Conservation (phyloP, 2,797 vertebrate species). For the Leontopithecus rosalia region DNA sequence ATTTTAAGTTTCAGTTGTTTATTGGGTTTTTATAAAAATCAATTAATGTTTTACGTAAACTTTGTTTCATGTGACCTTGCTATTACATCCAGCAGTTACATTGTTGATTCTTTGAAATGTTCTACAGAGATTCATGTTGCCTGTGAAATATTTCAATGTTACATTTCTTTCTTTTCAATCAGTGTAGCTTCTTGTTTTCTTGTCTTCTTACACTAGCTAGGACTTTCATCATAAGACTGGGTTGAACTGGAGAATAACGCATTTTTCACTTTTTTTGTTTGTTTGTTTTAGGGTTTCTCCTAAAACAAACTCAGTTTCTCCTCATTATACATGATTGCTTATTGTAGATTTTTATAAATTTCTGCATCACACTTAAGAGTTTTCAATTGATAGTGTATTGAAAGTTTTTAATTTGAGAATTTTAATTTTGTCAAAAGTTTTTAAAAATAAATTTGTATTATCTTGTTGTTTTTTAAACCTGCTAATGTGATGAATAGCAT, state of each 20-base stretch:
- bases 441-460: too few species aligned
- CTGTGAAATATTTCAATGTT: not conserved
- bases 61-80: not conserved
- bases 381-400: not conserved
- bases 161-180: not conserved
- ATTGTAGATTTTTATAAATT: not conserved
- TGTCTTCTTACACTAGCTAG: not conserved
- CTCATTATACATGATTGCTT: not conserved
- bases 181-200: not conserved
- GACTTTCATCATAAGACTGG: not conserved
- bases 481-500: not conserved
- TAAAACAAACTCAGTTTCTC: not conserved
- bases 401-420: not conserved
- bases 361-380: not conserved
- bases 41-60: not conserved
- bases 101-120: not conserved
- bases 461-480: not conserved
- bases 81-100: not conserved
- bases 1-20: not conserved
- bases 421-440: not conserved
- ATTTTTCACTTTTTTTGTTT: not conserved
- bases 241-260: not conserved
- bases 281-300: not conserved
- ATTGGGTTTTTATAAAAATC: not conserved
- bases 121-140: not conserved